phyloP scores from a whole-genome alignment of 2,113 vertebrate species.

The Cyanistes caeruleus region DNA sequence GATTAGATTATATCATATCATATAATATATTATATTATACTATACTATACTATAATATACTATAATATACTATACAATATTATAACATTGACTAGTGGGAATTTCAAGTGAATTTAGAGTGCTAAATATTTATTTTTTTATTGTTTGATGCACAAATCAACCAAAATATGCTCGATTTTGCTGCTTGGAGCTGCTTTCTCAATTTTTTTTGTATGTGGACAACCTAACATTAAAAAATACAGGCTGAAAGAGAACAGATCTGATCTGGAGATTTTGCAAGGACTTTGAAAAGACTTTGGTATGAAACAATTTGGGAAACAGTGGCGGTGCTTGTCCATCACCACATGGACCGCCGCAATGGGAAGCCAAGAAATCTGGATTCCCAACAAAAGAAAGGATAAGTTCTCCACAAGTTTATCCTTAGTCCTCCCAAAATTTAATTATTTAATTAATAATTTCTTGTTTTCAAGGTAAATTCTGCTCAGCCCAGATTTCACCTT shows the following conservation, averaged over 20 bases:
- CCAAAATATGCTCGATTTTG: background rate
- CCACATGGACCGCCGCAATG: background rate
- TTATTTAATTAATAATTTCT: background rate
- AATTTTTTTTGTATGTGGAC: background rate
- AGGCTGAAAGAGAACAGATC: background rate
- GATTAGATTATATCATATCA: too few relatives aligned
- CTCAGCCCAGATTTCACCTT: background rate
- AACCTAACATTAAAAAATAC: background rate
- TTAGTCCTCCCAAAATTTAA: background rate
- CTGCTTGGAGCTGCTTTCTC: background rate
- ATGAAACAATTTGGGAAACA: background rate
- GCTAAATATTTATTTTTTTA: background rate
- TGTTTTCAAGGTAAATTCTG: background rate
- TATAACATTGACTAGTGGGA: background rate
- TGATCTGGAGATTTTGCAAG: background rate
- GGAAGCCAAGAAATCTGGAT: background rate
- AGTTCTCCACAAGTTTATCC: background rate
- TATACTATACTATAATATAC: too few relatives aligned
- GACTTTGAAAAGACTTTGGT: background rate
- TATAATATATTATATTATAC: too few relatives aligned
- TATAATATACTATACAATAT: too few relatives aligned
- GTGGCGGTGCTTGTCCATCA: background rate
- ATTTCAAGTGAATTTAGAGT: background rate
- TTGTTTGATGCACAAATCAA: background rate
- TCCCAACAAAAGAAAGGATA: background rate